These are phyloP conservation scores for Drosophila ustulata DNA, from an alignment of 2,888 invertebrate genomes.

Conservation along the genomic window DNA sequence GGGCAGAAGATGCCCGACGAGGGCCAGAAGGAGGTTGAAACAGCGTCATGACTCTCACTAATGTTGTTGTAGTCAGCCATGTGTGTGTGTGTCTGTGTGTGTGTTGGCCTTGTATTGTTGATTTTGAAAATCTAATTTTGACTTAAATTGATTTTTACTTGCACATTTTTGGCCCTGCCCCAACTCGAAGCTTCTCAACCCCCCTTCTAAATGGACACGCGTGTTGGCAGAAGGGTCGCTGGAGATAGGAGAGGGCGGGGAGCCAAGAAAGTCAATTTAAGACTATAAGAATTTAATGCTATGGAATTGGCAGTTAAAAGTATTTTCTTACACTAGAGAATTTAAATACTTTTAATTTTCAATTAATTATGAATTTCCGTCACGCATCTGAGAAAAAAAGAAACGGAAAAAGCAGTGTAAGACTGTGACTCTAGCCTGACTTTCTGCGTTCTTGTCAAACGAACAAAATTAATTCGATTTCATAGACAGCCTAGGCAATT, in stretches of 20 bases:
- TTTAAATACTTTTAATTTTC: no score
- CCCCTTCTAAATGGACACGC: neutral
- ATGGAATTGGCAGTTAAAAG: no score
- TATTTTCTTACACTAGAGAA: no score
- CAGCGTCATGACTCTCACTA: constrained; percentile 24
- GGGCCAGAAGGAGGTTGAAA: neutral
- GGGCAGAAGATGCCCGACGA: neutral
- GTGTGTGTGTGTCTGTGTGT: constrained; percentile 31
- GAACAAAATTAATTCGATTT: no score
- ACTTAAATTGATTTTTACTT: constrained; percentile 75
- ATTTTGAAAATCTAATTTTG: constrained; percentile 79
- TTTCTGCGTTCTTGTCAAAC: no score
- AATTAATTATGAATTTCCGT: no score
- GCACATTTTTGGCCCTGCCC: constrained; percentile 33
- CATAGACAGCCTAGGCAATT: no score
- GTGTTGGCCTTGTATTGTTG: constrained; percentile 60
- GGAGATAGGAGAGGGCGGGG: neutral
- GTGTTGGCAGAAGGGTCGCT: neutral
- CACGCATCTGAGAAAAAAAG: no score
- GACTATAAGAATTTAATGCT: neutral
- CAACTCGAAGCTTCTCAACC: neutral
- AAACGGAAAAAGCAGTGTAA: no score
- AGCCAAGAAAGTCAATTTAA: neutral
- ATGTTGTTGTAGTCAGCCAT: constrained; percentile 44
- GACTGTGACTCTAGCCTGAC: no score